Base-by-base conservation (phyloP, 2,797 vertebrate species). In the Poecilia velifera region DNA sequence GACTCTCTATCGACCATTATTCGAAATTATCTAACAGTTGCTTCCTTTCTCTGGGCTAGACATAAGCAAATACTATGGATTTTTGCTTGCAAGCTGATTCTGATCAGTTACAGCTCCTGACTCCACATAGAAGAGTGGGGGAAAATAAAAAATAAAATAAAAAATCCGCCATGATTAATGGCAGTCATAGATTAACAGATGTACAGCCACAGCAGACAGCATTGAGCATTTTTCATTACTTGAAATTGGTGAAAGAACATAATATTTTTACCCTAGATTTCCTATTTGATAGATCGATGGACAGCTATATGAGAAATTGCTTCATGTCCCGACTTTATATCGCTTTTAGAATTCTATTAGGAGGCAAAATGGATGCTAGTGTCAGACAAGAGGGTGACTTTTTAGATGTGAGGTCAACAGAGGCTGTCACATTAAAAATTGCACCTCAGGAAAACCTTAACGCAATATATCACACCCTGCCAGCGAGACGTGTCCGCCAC, bases 401-500 rank as follows among this genome's bases (percentile, higher is more conserved):
- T 92, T 85, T 57, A 89, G 84, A 88, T 87, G 81, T 81, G 82
- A 88, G 92, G 87, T 91, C 90, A 88, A 85, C 86, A 83, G 79
- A 88, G 86, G 86, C 91, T 92, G 91, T 91, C 91, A 92, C 88
- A 92, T 94, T 86, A 93, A 93, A 92, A 93, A 94, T 74, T 87
- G 91, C 86, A 86, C 86, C 87, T 89, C 88, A 73, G 82, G 86
- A 92, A 89, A 86, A 81, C 78, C 79, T 88, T 84, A 78, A 86
- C 92, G 87, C 93, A 91, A 93, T 95, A 92, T 88, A 94, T 94
- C 90, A 93, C 89, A 88, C 82, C 85, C 89, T 91, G 88, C 86
- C 93, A 87, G 88, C 47, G 22, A 87, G 91, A 86, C 62, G 66
- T 88, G 91, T 87, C 86, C 72, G 79, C 86, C 91, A 85, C 89